phyloP scores from a whole-genome alignment of 1,140 invertebrate species.

The Drosophila saltans region DNA sequence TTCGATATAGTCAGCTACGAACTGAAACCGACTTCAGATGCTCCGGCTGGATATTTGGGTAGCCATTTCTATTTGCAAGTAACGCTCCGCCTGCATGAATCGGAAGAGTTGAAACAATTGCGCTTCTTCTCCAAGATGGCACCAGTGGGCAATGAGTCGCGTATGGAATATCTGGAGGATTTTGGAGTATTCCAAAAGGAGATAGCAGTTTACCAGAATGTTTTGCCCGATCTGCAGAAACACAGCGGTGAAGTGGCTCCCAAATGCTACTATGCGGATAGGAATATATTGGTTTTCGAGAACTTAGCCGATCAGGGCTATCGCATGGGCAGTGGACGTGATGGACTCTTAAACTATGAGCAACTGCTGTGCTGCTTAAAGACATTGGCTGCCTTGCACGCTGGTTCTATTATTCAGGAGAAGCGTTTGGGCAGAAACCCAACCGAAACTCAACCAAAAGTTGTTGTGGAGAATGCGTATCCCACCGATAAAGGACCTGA shows the following conservation, averaged over 20 bases:
- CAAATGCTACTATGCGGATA: conserved; percentile 83
- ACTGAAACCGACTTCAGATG: conserved; percentile 60
- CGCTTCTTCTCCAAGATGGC: conserved; percentile 84
- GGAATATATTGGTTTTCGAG: conserved; percentile 84
- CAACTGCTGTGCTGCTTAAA: conserved; percentile 84
- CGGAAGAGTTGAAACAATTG: conserved; percentile 44
- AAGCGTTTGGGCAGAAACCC: conserved; percentile 79
- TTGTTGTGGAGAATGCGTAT: conserved; percentile 85
- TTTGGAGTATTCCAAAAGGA: conserved; percentile 85
- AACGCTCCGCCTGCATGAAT: conserved; percentile 42
- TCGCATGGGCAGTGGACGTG: conserved; percentile 69
- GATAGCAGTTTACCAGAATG: conserved; percentile 81
- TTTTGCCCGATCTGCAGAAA: conserved; percentile 77
- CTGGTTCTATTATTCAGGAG: conserved; percentile 85
- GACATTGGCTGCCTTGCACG: conserved; percentile 85
- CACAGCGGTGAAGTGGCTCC: conserved; percentile 70
- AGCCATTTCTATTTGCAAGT: conserved; percentile 82
- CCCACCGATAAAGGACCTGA: conserved; percentile 67
- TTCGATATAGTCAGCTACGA: conserved; percentile 68
- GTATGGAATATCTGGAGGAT: conserved; percentile 83
- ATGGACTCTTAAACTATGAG: conserved; percentile 83
- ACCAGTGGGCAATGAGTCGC: conserved; percentile 78
- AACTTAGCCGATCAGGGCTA: conserved; percentile 83
- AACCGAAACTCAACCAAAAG: conserved; percentile 82
- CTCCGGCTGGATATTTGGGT: conserved; percentile 84